A percentile compares a stretch with the other conserved stretches of the same genome.
These are phyloP conservation scores for Eristalis tenax DNA, from an alignment of 2,888 invertebrate species.

Conservation along the genomic window DNA sequence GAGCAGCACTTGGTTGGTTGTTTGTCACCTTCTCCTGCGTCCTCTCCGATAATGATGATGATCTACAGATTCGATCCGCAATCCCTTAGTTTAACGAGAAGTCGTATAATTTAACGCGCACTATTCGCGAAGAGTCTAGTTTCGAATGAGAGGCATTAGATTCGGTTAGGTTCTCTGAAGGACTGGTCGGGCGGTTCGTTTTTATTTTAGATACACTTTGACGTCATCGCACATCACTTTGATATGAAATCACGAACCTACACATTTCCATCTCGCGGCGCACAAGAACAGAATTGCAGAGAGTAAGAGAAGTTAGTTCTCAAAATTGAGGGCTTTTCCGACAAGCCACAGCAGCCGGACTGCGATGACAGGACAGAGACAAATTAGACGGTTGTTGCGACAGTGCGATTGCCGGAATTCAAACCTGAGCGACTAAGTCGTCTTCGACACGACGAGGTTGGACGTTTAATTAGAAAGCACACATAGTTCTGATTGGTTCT, in stretches of 20 bases:
- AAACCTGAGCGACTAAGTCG: conserved; percentile 4
- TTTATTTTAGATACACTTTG: conserved; percentile 27
- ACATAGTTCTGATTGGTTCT: conserved; percentile 19
- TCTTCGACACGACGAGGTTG: not conserved
- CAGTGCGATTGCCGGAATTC: not conserved
- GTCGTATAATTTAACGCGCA: not conserved
- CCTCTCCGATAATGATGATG: not conserved
- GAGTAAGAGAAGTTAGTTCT: not conserved
- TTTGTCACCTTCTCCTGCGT: not conserved
- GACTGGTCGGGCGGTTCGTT: not conserved
- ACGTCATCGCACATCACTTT: conserved; percentile 56
- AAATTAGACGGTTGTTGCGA: conserved; percentile 16
- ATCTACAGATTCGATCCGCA: not conserved
- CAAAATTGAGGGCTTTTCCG: conserved; percentile 15
- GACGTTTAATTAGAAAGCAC: conserved; percentile 42
- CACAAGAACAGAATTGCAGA: conserved; percentile 17
- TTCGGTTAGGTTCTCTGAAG: not conserved
- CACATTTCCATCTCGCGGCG: conserved; percentile 24
- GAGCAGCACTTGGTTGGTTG: conserved; percentile 31
- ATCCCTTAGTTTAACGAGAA: not conserved
- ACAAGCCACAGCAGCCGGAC: conserved; percentile 6
- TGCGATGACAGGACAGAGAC: conserved; percentile 3
- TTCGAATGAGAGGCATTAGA: not conserved
- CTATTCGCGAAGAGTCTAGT: not conserved
- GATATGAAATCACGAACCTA: conserved; percentile 35